These are phyloP conservation scores for Cisticola juncidis DNA, from an alignment of 2,113 vertebrate genomes.

Conservation along the genomic window DNA sequence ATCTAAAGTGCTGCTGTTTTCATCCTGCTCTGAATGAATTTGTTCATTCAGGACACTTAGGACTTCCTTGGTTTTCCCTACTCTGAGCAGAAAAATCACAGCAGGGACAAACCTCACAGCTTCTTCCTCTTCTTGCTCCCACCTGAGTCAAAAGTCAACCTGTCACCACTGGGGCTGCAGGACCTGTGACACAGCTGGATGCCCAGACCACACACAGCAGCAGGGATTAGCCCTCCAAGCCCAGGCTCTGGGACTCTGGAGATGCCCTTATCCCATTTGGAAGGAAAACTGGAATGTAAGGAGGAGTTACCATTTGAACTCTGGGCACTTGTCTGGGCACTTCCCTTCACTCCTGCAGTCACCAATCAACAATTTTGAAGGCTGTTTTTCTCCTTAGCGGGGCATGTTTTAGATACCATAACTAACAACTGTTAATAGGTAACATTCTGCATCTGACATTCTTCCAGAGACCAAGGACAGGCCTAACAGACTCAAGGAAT, in stretches of 20 bases:
- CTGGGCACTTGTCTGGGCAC: background rate
- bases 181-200: background rate
- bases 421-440: fast-evolving
- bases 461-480: background rate
- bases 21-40: background rate
- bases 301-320: background rate
- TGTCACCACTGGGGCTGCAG: background rate
- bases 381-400: background rate
- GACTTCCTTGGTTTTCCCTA: background rate
- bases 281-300: background rate
- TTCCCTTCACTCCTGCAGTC: background rate
- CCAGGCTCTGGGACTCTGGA: background rate
- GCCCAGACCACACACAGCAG: background rate
- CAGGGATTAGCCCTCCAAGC: background rate
- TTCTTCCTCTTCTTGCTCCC: background rate
- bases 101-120: background rate
- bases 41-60: background rate
- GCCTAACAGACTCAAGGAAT: background rate
- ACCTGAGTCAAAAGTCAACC: background rate
- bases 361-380: background rate
- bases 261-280: background rate
- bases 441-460: background rate
- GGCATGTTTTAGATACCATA: background rate
- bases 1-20: background rate
- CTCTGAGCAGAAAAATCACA: background rate